Conservation (phyloP, 2,113 vertebrate species). For the Polypterus senegalus region DNA sequence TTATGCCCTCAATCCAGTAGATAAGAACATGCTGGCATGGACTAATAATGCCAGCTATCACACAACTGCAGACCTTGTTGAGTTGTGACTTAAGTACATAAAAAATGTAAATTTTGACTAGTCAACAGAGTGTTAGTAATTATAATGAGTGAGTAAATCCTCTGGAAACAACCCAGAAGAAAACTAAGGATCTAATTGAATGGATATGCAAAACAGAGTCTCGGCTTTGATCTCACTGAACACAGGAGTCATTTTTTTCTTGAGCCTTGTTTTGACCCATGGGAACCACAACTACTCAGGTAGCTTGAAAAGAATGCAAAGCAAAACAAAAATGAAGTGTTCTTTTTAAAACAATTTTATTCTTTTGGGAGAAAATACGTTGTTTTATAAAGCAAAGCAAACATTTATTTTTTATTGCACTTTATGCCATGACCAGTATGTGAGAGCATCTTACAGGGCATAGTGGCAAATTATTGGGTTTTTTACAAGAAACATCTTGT, state of each 20-base stretch:
- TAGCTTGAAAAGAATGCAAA: too few relatives aligned
- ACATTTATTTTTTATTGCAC: too few relatives aligned
- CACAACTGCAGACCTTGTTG: constrained; percentile 8
- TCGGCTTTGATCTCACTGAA: constrained; percentile 4
- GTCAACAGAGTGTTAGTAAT: constrained; percentile 9
- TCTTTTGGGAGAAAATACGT: too few relatives aligned
- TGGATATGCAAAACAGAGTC: constrained; percentile 1
- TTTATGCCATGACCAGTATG: too few relatives aligned
- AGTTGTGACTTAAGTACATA: constrained; percentile 1
- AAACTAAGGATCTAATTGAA: not conserved
- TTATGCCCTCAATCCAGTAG: not conserved
- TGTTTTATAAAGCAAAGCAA: too few relatives aligned
- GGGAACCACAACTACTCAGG: too few relatives aligned
- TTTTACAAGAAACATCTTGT: too few relatives aligned
- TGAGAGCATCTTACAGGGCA: too few relatives aligned
- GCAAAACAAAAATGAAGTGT: too few relatives aligned
- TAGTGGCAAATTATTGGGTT: too few relatives aligned
- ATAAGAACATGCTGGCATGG: not conserved
- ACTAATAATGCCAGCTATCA: not conserved
- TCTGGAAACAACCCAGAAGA: constrained; percentile 1
- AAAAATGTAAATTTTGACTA: constrained; percentile 9
- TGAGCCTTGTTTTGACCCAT: too few relatives aligned
- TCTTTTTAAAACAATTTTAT: too few relatives aligned
- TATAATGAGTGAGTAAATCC: constrained; percentile 10
- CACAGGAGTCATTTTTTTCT: not conserved